phyloP scores from a whole-genome alignment of 2,888 invertebrate genomes.

The Tuta absoluta region DNA sequence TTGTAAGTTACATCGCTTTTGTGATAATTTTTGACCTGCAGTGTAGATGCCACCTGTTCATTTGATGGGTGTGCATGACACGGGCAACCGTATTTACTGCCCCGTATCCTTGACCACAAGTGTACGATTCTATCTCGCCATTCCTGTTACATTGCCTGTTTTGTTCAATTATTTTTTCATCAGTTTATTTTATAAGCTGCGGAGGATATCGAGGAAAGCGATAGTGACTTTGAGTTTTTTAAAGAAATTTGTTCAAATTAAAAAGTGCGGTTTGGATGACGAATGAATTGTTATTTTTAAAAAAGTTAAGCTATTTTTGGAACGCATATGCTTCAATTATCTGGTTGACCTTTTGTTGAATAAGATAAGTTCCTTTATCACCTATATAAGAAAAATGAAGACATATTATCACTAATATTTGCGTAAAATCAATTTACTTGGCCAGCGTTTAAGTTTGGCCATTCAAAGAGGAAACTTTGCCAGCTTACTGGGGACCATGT shows the following conservation, averaged over 20 bases:
- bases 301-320: slow-evolving; percentile 9
- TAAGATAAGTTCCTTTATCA: no score
- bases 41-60: slow-evolving; percentile 32
- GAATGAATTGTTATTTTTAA: slow-evolving; percentile 8
- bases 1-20: no score
- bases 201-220: not conserved
- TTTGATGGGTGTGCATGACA: slow-evolving; percentile 24
- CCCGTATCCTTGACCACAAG: slow-evolving; percentile 10
- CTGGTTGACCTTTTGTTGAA: no score
- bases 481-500: no score
- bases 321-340: not conserved
- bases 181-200: not conserved
- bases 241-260: not conserved
- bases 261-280: slow-evolving; percentile 24
- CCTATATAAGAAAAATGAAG: no score
- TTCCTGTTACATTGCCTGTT: not conserved
- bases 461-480: no score
- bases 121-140: not conserved
- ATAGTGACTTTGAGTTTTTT: not conserved
- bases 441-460: no score
- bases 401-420: no score
- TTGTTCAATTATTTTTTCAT: not conserved
- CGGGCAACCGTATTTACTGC: slow-evolving; percentile 24
- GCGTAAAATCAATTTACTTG: no score
- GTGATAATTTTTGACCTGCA: slow-evolving; percentile 19